These are phyloP conservation scores for Bothrops jararaca DNA, from an alignment of 2,113 vertebrate species.

Conservation along the genomic window DNA sequence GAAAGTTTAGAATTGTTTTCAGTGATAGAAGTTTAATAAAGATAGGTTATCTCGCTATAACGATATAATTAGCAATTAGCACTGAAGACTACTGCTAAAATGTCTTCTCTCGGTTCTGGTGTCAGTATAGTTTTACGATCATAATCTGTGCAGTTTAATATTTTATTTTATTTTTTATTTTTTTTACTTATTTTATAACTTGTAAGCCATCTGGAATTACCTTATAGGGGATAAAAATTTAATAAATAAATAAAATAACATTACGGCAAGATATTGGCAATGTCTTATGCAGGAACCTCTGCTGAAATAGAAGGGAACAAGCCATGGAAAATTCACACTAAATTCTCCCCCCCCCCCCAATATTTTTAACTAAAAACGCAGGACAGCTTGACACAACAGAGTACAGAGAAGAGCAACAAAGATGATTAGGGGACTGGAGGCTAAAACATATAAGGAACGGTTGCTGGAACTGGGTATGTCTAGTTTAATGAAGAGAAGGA, in stretches of 20 bases:
- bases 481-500: too few species aligned
- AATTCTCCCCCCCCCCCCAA: background rate
- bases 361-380: background rate
- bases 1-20: background rate
- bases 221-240: too few species aligned
- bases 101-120: background rate
- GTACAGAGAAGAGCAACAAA: too few species aligned
- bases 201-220: too few species aligned
- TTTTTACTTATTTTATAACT: too few species aligned
- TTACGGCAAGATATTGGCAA: background rate
- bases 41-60: background rate
- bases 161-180: too few species aligned
- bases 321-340: background rate
- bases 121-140: too few species aligned
- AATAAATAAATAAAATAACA: background rate
- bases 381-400: background rate
- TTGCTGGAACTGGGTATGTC: too few species aligned
- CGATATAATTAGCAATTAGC: background rate
- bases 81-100: background rate
- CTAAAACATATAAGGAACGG: too few species aligned
- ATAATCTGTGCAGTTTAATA: too few species aligned
- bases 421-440: too few species aligned
- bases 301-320: background rate
- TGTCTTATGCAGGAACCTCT: background rate
- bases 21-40: background rate